Evolutionary conservation across 1,140 invertebrate genomes (phyloP).

Genomic region (Bombus pyrosoma): DNA sequence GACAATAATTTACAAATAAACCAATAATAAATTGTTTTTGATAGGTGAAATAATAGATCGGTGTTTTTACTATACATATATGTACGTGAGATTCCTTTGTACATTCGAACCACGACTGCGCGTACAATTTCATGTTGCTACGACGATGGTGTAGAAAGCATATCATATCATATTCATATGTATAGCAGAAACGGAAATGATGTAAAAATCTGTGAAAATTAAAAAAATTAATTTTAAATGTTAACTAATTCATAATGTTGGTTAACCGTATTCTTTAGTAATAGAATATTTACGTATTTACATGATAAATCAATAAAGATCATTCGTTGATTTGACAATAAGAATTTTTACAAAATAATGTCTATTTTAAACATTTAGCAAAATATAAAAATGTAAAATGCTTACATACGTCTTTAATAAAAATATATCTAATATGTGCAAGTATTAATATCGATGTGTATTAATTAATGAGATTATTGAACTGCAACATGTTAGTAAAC

Average conservation of each 20-base stretch:
- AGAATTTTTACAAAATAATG: neutral
- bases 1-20: neutral
- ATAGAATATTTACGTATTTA: neutral
- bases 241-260: neutral
- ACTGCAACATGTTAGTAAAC: slow-evolving; percentile 53
- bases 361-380: neutral
- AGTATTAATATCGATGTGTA: neutral
- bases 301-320: neutral
- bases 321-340: neutral
- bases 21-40: neutral
- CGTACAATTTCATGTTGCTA: slow-evolving; percentile 2
- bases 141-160: neutral
- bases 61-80: neutral
- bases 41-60: neutral
- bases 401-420: neutral
- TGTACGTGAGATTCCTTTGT: neutral
- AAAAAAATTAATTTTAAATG: neutral
- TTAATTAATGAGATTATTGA: slow-evolving; percentile 25
- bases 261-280: neutral
- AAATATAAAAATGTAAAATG: neutral
- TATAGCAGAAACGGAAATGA: neutral
- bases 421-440: neutral
- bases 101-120: slow-evolving; percentile 29
- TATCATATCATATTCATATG: neutral
- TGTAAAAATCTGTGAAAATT: neutral